A percentile compares a stretch with the other conserved stretches of the same genome.
phyloP scores from a whole-genome alignment of 2,797 vertebrate genomes.

The Sebastes jordani region DNA sequence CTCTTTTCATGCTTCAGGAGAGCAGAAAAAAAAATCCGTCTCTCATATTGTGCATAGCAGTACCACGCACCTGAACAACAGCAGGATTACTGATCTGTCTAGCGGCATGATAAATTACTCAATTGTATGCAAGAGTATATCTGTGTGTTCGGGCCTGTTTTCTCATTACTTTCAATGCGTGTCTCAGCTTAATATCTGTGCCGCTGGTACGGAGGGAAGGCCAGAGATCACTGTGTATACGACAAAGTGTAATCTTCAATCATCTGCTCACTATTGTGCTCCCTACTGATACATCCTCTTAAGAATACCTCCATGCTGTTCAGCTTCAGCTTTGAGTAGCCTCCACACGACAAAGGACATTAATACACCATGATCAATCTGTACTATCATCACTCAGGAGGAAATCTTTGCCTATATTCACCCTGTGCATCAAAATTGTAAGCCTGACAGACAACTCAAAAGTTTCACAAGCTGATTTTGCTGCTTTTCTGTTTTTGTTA shows the following conservation, averaged over 20 bases:
- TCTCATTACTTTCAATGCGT: background rate
- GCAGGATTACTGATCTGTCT: constrained; percentile 2
- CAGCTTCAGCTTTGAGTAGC: background rate
- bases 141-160: background rate
- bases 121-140: background rate
- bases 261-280: constrained; percentile 1
- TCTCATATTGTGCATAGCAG: constrained; percentile 17
- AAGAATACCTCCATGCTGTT: constrained; percentile 5
- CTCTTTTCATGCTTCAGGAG: constrained; percentile 11
- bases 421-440: background rate
- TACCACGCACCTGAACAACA: constrained; percentile 9
- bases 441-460: background rate
- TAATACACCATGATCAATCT: background rate
- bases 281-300: constrained; percentile 15
- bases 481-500: background rate
- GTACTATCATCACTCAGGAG: no score
- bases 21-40: background rate
- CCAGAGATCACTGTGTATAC: constrained; percentile 10
- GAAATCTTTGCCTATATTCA: background rate
- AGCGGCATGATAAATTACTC: background rate
- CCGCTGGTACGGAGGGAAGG: background rate
- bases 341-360: background rate
- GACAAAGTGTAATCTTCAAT: constrained; percentile 25
- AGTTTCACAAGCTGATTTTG: background rate
- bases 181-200: background rate